Evolutionary conservation across 2,888 invertebrate species (phyloP).

Genomic region (Calameuta filiformis): DNA sequence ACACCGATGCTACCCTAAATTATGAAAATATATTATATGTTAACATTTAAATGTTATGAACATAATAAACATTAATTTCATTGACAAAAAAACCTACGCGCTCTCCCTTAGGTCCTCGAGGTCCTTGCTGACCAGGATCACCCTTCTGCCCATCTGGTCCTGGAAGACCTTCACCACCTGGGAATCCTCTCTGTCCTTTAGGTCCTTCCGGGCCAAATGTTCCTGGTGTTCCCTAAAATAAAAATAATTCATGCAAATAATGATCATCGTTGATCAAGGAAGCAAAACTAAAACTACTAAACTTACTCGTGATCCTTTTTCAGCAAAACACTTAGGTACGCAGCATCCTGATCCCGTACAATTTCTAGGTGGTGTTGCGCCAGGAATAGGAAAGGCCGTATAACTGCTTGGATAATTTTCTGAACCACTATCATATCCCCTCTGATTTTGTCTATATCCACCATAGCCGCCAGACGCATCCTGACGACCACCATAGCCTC

Average conservation of each 20-base stretch:
- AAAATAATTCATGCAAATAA: not conserved
- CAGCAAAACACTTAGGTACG: constrained; percentile 87
- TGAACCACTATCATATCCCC: constrained; percentile 24
- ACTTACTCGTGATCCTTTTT: constrained; percentile 84
- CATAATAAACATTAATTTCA: not conserved
- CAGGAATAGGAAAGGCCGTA: constrained; percentile 66
- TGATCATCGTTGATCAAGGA: not conserved
- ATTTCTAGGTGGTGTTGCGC: constrained; percentile 69
- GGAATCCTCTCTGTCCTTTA: constrained; percentile 82
- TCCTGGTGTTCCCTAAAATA: constrained; percentile 79
- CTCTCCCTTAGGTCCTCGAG: constrained; percentile 86
- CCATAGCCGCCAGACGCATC: constrained; percentile 46
- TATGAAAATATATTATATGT: not conserved
- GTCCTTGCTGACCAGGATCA: constrained; percentile 84
- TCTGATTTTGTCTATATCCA: constrained; percentile 65
- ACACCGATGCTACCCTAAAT: constrained; percentile 82
- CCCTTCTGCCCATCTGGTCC: constrained; percentile 92
- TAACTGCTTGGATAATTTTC: constrained; percentile 65
- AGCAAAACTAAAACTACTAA: not conserved
- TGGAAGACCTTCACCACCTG: constrained; percentile 85
- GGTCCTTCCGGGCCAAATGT: constrained; percentile 77
- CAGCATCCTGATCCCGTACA: constrained; percentile 79
- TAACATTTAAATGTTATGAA: not conserved
- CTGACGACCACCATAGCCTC: not conserved
- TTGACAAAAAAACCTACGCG: constrained; percentile 62